These are phyloP conservation scores for Sitta carolinensis DNA, from an alignment of 2,797 vertebrate species.

Conservation along the genomic window DNA sequence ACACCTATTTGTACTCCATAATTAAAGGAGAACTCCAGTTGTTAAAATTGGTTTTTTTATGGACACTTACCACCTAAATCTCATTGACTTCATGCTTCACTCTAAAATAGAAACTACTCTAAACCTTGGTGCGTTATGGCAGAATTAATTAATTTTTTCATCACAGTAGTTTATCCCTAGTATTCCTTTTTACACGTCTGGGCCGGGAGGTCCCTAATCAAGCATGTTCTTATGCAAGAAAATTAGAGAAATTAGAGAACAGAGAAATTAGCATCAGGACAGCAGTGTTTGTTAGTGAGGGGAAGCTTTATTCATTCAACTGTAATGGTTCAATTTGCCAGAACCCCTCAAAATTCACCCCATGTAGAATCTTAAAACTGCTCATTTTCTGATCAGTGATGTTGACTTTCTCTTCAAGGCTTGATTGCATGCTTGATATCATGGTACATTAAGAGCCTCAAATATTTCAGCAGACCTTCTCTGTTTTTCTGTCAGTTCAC, in stretches of 20 bases:
- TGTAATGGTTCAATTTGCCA: not conserved
- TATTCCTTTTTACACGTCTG: not conserved
- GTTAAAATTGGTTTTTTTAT: not conserved
- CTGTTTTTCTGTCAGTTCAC: not conserved
- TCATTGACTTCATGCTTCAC: not conserved
- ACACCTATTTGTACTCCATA: conserved; percentile 24
- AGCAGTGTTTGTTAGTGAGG: not conserved
- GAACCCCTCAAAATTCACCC: not conserved
- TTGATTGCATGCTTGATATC: not conserved
- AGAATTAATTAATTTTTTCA: not conserved
- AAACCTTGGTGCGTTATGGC: not conserved
- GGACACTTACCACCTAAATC: not conserved
- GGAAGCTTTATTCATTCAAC: not conserved
- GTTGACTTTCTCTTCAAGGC: not conserved
- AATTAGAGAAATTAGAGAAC: too few relatives aligned
- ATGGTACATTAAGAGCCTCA: not conserved
- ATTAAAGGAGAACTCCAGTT: not conserved
- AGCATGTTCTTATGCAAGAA: not conserved
- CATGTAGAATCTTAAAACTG: not conserved
- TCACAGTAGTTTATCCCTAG: not conserved
- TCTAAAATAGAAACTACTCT: not conserved
- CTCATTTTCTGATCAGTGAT: not conserved
- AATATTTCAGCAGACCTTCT: not conserved
- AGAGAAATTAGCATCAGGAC: not conserved
- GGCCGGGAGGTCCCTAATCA: not conserved